Evolutionary conservation across 2,113 vertebrate species (phyloP), one percentile per base, ranked within the genome.

Genomic region (Coregonus clupeaformis): DNA sequence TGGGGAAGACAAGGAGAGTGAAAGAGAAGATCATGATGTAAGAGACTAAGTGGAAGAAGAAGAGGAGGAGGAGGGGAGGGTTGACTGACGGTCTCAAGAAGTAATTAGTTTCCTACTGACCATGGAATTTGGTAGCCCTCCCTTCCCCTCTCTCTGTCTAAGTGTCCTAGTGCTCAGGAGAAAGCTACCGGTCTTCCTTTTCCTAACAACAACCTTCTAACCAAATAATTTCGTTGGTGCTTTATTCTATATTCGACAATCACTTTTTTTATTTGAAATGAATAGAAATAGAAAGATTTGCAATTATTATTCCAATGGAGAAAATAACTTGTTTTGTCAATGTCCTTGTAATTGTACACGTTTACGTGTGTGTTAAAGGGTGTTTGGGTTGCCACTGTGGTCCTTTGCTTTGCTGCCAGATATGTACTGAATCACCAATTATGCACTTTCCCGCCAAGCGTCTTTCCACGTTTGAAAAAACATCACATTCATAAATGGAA

Each of bases 131-230:
- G 36, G 36, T 42, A 3, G 36, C 36, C 36, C 36, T 42, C 9
- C 36, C 36, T 42, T 16, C 49, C 12, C 16, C 13, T 52, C 4
- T 18, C 49, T 30, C 45, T 18, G 47, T 49, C 49, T 18, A 3
- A 0, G 13, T 18, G 14, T 47, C 62, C 0, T 55, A 77, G 24
- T 66, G 12, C 13, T 12, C n/a, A 6, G 1, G 25, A 32, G n/a
- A 49, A 29, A 64, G 45, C 72, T 27, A 13, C 4, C 68, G 24
- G 57, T 60, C 57, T 79, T 80, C 84, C 83, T 88, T 88, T 7
- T 67, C 42, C 16, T 5, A 52, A 52, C 16, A 16, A 16, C 5
- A 60, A 60, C 6, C n/a, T 16, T n/a, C 57, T 6, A 11, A n/a
- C 57, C 57, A 60, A 60, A 30, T 64, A 74, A 55, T 52, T 52